Percentiles rank a stretch among this genome's conserved stretches.
These are phyloP conservation scores for Lutjanus argentimaculatus DNA, from an alignment of 2,797 vertebrate species.

Conservation along the genomic window DNA sequence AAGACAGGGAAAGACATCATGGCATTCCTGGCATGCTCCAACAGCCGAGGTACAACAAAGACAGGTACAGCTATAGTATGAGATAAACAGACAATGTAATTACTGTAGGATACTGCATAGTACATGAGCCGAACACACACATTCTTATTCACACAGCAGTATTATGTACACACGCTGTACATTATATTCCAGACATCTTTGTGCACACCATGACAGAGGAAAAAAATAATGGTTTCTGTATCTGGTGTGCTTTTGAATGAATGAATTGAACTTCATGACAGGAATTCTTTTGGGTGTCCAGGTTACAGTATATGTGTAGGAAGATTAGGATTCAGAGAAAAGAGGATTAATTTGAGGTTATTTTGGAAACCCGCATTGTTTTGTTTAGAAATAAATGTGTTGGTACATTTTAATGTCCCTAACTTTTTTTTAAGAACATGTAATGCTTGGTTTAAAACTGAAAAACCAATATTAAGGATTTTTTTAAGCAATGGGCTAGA, in stretches of 20 bases:
- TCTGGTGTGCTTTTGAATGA: neutral
- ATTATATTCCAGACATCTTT: conserved; percentile 38
- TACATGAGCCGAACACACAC: conserved; percentile 46
- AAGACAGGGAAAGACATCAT: conserved; percentile 31
- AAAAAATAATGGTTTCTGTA: conserved; percentile 32
- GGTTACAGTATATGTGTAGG: neutral
- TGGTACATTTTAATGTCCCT: neutral
- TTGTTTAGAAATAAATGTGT: neutral
- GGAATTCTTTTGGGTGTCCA: neutral
- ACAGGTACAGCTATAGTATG: conserved; percentile 57
- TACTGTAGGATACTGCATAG: conserved; percentile 52
- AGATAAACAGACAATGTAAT: conserved; percentile 71
- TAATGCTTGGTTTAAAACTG: neutral
- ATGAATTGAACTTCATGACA: neutral
- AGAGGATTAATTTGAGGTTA: neutral
- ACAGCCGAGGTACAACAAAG: conserved; percentile 57
- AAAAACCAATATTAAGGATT: neutral
- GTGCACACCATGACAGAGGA: conserved; percentile 16
- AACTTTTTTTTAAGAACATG: no score
- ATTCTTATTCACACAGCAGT: conserved; percentile 25
- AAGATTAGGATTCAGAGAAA: neutral
- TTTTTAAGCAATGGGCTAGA: conserved; percentile 9
- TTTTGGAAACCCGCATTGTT: neutral
- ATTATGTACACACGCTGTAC: conserved; percentile 27
- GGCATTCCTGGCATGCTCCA: conserved; percentile 45